Conservation (phyloP, 37 sponge, comb jelly and placozoan genomes). For the Agelas oroides region DNA sequence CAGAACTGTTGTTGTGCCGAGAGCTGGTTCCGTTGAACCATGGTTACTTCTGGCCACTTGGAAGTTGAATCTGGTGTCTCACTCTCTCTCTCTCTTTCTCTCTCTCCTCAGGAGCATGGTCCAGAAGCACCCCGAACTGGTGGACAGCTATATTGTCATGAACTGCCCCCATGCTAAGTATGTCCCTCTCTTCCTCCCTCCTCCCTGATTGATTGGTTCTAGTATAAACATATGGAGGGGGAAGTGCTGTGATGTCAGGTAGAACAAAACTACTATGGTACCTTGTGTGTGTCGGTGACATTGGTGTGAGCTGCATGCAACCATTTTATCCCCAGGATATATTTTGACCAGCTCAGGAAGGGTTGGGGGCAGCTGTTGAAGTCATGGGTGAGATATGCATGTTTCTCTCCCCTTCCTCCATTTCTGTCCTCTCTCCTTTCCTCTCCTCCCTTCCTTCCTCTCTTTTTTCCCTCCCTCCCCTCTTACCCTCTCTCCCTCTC, state of each 20-base stretch:
- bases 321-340: background rate
- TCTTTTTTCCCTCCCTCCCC: background rate
- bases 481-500: background rate
- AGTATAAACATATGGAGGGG: too few species aligned
- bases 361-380: too few species aligned
- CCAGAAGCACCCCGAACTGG: constrained; percentile 63
- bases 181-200: background rate
- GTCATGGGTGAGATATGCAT: background rate
- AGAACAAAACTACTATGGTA: too few species aligned
- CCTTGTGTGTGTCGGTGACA: too few species aligned
- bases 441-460: constrained; percentile 9
- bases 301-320: too few species aligned
- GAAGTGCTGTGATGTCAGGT: too few species aligned
- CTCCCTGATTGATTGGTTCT: background rate
- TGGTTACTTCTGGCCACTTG: too few species aligned
- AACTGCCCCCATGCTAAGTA: constrained; percentile 78
- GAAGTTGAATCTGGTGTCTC: too few species aligned
- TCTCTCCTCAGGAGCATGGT: constrained; percentile 43
- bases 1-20: too few species aligned
- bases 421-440: background rate
- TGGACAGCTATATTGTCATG: constrained; percentile 67
- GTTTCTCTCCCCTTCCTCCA: background rate
- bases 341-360: too few species aligned
- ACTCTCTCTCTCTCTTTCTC: too few species aligned
- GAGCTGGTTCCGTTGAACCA: too few species aligned